These are phyloP conservation scores for Euzophera pinguis DNA, from an alignment of 2,888 invertebrate species.

Conservation along the genomic window DNA sequence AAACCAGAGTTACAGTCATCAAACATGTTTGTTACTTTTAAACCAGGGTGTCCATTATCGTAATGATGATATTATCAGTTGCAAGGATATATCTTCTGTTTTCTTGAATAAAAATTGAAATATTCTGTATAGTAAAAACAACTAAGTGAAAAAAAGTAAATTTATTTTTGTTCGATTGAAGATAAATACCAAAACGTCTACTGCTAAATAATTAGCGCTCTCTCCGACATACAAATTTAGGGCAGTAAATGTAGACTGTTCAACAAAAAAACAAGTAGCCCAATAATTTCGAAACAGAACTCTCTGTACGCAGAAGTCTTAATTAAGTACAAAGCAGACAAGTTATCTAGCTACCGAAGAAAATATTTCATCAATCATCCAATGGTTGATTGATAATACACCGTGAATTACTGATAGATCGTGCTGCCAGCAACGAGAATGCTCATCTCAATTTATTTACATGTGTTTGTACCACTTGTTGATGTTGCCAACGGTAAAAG, in stretches of 20 bases:
- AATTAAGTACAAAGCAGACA: conserved; percentile 72
- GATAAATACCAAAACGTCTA: no score
- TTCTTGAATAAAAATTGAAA: no score
- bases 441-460: conserved; percentile 77
- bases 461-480: conserved; percentile 76
- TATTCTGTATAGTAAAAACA: no score
- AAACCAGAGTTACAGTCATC: conserved; percentile 29
- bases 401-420: conserved; percentile 77
- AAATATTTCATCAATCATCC: conserved; percentile 75
- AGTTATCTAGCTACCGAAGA: conserved; percentile 75
- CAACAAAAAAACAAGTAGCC: conserved; percentile 19
- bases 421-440: conserved; percentile 63
- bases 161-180: no score
- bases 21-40: conserved; percentile 24
- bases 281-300: conserved; percentile 26
- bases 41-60: no score
- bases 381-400: conserved; percentile 73
- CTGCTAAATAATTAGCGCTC: no score
- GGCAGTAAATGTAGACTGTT: conserved; percentile 18
- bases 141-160: no score
- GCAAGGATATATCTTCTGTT: no score
- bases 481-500: conserved; percentile 65
- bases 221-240: neutral
- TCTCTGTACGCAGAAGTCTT: conserved; percentile 58
- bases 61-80: no score